Percentiles rank a stretch among this genome's conserved stretches.
phyloP scores from a whole-genome alignment of 1,140 invertebrate species.

The Bicyclus anynana region DNA sequence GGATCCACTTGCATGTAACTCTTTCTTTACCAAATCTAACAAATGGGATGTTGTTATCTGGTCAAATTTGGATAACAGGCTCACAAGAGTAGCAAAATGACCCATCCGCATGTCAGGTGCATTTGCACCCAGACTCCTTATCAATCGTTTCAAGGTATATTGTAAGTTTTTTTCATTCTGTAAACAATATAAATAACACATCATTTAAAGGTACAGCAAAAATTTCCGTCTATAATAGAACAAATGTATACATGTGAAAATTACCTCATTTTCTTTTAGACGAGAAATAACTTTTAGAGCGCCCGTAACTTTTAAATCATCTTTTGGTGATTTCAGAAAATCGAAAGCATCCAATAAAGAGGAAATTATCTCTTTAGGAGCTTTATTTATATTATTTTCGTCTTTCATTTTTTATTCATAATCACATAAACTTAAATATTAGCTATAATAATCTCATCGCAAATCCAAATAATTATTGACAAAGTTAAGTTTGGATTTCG shows the following conservation, averaged over 20 bases:
- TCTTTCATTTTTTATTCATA: constrained; percentile 46
- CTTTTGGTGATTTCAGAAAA: constrained; percentile 49
- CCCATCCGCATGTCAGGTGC: constrained; percentile 50
- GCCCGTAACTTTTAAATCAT: constrained; percentile 51
- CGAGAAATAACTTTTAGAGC: constrained; percentile 56
- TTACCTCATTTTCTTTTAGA: constrained; percentile 58
- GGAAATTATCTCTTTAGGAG: constrained; percentile 40
- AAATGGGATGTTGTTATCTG: constrained; percentile 44
- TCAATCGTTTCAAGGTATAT: constrained; percentile 58
- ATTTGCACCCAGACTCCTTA: constrained; percentile 65
- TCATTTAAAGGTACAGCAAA: not conserved
- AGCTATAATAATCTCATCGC: not conserved
- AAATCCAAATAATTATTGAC: not conserved
- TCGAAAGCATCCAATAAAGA: constrained; percentile 63
- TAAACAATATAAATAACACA: constrained; percentile 23
- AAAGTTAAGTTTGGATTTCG: not conserved
- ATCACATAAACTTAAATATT: not conserved
- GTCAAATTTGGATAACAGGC: constrained; percentile 42
- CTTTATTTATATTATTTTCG: constrained; percentile 21
- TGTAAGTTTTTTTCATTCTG: constrained; percentile 73
- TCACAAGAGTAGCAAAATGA: constrained; percentile 58
- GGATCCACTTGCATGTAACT: constrained; percentile 58
- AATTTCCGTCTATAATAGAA: too few species aligned
- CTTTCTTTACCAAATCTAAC: constrained; percentile 54
- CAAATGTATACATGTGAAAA: too few species aligned